Percentiles rank a stretch among this genome's conserved stretches.
Evolutionary conservation across 2,113 vertebrate genomes (phyloP).

Genomic region (Willisornis vidua): DNA sequence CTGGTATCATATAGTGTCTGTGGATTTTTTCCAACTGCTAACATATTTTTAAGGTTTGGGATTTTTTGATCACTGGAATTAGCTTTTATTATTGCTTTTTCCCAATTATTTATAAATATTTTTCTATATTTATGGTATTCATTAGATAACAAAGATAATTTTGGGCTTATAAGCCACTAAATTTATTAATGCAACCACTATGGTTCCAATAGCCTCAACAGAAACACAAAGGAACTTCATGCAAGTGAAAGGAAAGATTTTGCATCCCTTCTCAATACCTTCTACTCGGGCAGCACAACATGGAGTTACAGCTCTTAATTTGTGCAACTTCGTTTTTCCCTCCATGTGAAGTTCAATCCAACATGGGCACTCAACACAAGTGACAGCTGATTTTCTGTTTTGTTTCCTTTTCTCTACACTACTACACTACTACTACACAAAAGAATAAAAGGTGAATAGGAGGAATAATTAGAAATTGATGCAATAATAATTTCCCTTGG

Average conservation of each 20-base stretch:
- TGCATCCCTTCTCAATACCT: neutral
- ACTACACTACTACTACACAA: neutral
- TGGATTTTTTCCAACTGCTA: rapidly evolving
- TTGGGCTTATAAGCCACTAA: neutral
- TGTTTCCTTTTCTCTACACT: neutral
- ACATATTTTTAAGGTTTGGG: neutral
- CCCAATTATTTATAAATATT: neutral
- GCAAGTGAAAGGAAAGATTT: neutral
- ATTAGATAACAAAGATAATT: neutral
- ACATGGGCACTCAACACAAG: neutral
- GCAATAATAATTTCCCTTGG: neutral
- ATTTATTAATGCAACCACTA: neutral
- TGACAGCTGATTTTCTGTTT: neutral
- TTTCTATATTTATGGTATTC: neutral
- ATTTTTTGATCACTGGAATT: neutral
- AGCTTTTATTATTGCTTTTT: neutral
- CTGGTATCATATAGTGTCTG: neutral
- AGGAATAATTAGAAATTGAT: neutral
- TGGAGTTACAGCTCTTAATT: neutral
- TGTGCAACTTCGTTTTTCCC: neutral
- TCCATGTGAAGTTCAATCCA: neutral
- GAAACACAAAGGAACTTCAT: neutral
- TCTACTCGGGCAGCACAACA: neutral
- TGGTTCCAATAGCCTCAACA: neutral
- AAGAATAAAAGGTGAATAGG: neutral